phyloP scores from a whole-genome alignment of 2,888 invertebrate species.

The Zygothrica quintamaculata region DNA sequence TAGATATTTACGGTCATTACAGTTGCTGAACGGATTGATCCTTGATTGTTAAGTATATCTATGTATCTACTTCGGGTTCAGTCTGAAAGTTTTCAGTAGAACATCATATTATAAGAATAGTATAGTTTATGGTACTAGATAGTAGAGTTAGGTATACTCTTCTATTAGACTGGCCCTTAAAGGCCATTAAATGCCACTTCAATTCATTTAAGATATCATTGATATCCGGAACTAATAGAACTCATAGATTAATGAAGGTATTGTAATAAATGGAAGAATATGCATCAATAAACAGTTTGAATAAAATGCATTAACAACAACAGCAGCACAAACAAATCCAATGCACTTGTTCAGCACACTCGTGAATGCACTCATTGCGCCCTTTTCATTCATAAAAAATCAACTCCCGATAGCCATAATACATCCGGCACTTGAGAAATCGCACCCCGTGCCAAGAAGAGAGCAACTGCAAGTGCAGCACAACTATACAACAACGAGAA shows the following conservation, averaged over 20 bases:
- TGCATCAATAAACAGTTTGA: constrained; percentile 54
- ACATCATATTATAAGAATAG: no score
- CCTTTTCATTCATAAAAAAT: constrained; percentile 64
- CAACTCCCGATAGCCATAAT: constrained; percentile 53
- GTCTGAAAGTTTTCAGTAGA: no score
- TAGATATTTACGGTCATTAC: no score
- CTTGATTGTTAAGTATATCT: no score
- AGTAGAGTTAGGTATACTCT: background rate
- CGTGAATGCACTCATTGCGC: constrained; percentile 40
- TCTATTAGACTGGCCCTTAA: no score
- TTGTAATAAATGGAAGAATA: constrained; percentile 24
- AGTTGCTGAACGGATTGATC: no score
- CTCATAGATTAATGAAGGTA: constrained; percentile 25
- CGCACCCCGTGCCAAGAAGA: constrained; percentile 45
- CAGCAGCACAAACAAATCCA: constrained; percentile 28
- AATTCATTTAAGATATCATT: constrained; percentile 57
- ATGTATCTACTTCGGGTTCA: no score
- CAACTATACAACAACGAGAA: constrained; percentile 4
- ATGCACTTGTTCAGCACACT: constrained; percentile 12
- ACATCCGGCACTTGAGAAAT: constrained; percentile 66
- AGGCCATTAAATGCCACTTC: constrained; percentile 39
- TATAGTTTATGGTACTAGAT: no score
- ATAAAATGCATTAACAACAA: constrained; percentile 40
- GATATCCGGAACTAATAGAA: constrained; percentile 64
- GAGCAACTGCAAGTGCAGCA: constrained; percentile 10